A percentile compares a stretch with the other conserved stretches of the same genome.
These are phyloP conservation scores for Protosalanx chinensis DNA, from an alignment of 2,797 vertebrate species.

Conservation along the genomic window DNA sequence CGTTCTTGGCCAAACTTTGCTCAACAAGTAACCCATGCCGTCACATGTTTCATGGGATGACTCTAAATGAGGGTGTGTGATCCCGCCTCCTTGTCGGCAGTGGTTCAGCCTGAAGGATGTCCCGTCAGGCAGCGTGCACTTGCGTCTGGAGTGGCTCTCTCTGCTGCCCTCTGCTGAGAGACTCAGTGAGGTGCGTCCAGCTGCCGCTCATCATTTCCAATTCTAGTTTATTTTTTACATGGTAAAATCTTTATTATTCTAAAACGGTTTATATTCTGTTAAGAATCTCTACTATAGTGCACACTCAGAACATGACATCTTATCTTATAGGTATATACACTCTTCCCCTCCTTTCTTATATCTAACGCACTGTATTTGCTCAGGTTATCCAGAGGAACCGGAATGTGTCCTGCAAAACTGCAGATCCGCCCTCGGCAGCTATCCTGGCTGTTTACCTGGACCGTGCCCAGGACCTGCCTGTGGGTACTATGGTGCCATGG, in stretches of 20 bases:
- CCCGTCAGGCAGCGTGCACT: conserved; percentile 82
- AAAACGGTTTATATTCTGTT: too few relatives aligned
- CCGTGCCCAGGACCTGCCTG: conserved; percentile 83
- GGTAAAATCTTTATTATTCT: background rate
- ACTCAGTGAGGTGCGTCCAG: conserved; percentile 77
- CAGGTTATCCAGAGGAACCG: conserved; percentile 86
- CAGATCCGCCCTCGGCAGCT: conserved; percentile 83
- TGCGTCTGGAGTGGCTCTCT: conserved; percentile 90
- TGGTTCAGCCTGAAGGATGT: conserved; percentile 86
- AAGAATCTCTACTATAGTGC: too few relatives aligned
- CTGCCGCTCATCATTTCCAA: background rate
- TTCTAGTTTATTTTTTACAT: background rate
- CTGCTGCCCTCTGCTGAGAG: conserved; percentile 81
- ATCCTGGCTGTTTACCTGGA: conserved; percentile 90
- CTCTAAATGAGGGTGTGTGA: conserved; percentile 30
- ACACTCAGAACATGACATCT: too few relatives aligned
- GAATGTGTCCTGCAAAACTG: conserved; percentile 72
- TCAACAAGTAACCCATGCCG: conserved; percentile 9
- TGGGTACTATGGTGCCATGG: conserved; percentile 59
- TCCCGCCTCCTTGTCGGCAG: conserved; percentile 59
- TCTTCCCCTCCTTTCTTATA: background rate
- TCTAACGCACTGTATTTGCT: background rate
- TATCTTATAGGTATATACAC: too few relatives aligned
- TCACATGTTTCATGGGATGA: conserved; percentile 23
- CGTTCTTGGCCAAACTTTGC: background rate